A percentile compares a stretch with the other conserved stretches of the same genome.
phyloP scores from a whole-genome alignment of 2,888 invertebrate species.

The Phoenoteleia sp. region DNA sequence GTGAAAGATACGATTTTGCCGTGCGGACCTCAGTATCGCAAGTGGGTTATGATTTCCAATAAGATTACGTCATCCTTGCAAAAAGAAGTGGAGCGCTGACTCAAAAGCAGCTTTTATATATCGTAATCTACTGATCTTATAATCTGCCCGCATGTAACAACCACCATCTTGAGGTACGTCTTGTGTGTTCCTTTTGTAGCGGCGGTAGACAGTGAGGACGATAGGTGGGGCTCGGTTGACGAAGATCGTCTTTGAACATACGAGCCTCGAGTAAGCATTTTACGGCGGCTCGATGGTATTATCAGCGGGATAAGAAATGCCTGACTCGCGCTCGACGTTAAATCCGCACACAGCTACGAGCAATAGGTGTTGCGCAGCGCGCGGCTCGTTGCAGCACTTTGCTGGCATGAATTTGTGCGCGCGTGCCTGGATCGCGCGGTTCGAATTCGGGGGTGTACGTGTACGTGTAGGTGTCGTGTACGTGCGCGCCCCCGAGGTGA shows the following conservation, averaged over 20 bases:
- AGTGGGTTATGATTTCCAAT: slow-evolving; percentile 56
- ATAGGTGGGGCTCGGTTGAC: slow-evolving; percentile 42
- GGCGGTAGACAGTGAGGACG: slow-evolving; percentile 20
- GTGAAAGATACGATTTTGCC: slow-evolving; percentile 28
- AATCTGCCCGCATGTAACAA: slow-evolving; percentile 63
- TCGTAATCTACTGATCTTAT: slow-evolving; percentile 55
- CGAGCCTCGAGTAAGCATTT: slow-evolving; percentile 67
- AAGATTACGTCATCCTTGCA: slow-evolving; percentile 35
- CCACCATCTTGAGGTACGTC: slow-evolving; percentile 35
- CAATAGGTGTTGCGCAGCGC: slow-evolving; percentile 7
- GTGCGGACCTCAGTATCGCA: slow-evolving; percentile 4
- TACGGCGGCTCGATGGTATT: slow-evolving; percentile 60
- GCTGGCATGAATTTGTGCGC: slow-evolving; percentile 34
- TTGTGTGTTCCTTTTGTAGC: slow-evolving; percentile 52
- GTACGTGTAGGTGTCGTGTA: slow-evolving; percentile 33
- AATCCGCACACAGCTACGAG: slow-evolving; percentile 53
- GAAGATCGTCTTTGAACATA: slow-evolving; percentile 67
- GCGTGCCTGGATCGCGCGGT: slow-evolving; percentile 2
- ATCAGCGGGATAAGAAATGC: slow-evolving; percentile 71
- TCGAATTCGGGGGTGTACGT: slow-evolving; percentile 13
- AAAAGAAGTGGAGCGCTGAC: slow-evolving; percentile 17
- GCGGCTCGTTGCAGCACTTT: slow-evolving; percentile 6
- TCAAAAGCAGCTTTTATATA: slow-evolving; percentile 47
- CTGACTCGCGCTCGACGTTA: slow-evolving; percentile 65
- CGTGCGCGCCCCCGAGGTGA: slow-evolving; percentile 23